Conservation (phyloP, 2,113 vertebrate genomes). For the Chionomys nivalis region DNA sequence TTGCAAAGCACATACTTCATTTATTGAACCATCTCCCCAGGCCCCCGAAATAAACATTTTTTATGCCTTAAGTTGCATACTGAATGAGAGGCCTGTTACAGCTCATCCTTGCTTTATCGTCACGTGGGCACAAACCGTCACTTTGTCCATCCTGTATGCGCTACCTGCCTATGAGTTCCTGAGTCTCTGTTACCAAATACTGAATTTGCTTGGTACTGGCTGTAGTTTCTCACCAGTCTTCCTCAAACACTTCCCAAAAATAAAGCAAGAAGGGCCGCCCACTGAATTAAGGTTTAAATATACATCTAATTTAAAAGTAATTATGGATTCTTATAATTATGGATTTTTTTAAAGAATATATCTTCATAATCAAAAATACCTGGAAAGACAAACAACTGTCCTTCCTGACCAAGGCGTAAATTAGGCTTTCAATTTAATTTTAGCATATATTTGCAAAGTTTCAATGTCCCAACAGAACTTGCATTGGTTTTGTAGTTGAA, state of each 20-base stretch:
- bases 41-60: neutral
- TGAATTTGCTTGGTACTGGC: too few relatives aligned
- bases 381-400: neutral
- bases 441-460: neutral
- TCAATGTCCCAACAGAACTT: neutral
- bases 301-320: neutral
- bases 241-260: neutral
- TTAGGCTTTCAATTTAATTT: neutral
- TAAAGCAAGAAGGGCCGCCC: rapidly evolving
- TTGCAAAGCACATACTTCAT: neutral
- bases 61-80: neutral
- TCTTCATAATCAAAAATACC: neutral
- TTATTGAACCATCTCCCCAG: neutral
- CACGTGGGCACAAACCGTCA: neutral
- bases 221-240: neutral
- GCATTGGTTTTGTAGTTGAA: neutral
- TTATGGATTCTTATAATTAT: neutral
- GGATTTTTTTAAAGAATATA: neutral
- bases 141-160: neutral
- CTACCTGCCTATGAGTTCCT: neutral
- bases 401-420: neutral
- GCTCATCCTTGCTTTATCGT: neutral
- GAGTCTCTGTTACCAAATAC: neutral
- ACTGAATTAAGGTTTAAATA: neutral
- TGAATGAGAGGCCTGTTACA: too few relatives aligned